phyloP scores from a whole-genome alignment of 2,888 invertebrate species.

The Sialis fuliginosa region DNA sequence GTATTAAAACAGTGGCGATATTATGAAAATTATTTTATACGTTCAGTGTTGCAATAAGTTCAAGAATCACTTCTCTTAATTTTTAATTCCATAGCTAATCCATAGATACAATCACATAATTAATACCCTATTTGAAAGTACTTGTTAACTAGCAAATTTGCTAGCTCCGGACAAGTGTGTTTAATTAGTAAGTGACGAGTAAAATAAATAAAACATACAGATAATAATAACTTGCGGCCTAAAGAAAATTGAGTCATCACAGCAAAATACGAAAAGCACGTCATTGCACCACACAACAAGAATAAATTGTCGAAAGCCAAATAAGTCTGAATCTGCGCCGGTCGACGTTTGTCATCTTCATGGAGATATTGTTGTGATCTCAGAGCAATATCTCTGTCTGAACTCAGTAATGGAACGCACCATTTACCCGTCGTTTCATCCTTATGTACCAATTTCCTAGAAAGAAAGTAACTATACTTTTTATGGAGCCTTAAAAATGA shows the following conservation, averaged over 20 bases:
- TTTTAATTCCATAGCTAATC: too few species aligned
- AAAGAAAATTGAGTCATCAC: conserved; percentile 39
- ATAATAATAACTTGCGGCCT: conserved; percentile 45
- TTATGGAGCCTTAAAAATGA: conserved; percentile 5
- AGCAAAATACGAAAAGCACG: conserved; percentile 42
- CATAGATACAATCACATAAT: too few species aligned
- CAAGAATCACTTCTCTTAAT: too few species aligned
- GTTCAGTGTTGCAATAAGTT: too few species aligned
- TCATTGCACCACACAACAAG: conserved; percentile 26
- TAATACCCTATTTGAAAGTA: too few species aligned
- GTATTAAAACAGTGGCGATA: too few species aligned
- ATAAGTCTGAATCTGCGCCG: conserved; percentile 65
- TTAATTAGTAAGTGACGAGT: too few species aligned
- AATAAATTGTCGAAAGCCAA: conserved; percentile 29
- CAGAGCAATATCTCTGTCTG: conserved; percentile 67
- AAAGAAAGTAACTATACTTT: conserved; percentile 6
- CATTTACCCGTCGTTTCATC: conserved; percentile 27
- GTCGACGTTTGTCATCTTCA: conserved; percentile 47
- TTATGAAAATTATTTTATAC: too few species aligned
- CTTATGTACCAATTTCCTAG: conserved; percentile 33
- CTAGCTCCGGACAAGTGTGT: too few species aligned
- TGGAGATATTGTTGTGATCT: conserved; percentile 64
- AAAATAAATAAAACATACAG: conserved; percentile 24
- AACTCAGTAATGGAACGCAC: conserved; percentile 64
- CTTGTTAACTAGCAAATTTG: too few species aligned